Evolutionary conservation across 2,797 vertebrate species (phyloP), one percentile per base, ranked within the genome.

Genomic region (Pampus argenteus): DNA sequence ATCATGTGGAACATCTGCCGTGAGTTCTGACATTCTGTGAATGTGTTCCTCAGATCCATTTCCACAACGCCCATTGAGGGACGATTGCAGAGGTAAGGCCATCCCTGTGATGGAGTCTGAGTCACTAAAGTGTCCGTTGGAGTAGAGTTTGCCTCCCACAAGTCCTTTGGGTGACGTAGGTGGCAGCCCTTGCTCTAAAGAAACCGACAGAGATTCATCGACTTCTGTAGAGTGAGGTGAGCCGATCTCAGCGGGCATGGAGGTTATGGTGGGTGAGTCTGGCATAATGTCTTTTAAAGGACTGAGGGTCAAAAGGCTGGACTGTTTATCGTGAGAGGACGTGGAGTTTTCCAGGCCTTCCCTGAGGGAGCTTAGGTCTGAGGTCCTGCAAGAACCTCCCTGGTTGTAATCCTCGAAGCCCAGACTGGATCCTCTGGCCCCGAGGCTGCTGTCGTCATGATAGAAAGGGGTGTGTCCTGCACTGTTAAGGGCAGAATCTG

Each of bases 211-310:
- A 0, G 96, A 97, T 71, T 96, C 95, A 0, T 98, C 96, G 2
- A 97, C 95, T 78, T 97, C 96, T 0, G 96, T 96, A 34, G 96
- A 97, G 57, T 96, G 96, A 0, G 96, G 97, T 0, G 96, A 97
- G 11, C 95, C 93, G 15, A 96, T 94, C 81, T 97, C 96, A 0
- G 96, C 96, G 0, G 96, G 96, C 87, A 97, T 86, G 0, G 97
- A 97, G 6, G 96, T 96, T 69, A 96, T 69, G 0, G 95, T 95
- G 6, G 94, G 93, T 0, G 95, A 93, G 0, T 97, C 96, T 0
- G 92, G 93, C 48, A 90, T 62, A 0, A 90, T 83, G 0, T 96
- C 95, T 22, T 87, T 93, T 52, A 96, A 93, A 0, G 95, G 95
- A 82, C 96, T 95, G 13, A 96, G 93, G 0, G 92, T 94, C 31